Base-by-base conservation (phyloP, 2,797 vertebrate species). In the Falco biarmicus region DNA sequence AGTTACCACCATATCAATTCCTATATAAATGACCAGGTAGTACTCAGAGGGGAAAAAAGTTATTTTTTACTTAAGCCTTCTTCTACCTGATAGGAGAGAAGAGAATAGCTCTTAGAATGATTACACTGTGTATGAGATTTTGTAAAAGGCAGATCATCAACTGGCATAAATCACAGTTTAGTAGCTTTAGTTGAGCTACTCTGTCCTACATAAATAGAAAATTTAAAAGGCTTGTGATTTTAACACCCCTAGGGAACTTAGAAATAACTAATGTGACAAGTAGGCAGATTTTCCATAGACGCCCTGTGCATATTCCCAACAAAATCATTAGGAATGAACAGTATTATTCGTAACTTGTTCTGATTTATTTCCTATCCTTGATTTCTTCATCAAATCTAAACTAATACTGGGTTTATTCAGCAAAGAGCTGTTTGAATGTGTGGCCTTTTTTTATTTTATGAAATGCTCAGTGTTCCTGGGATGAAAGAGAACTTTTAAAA, bases 301-400 rank as follows among this genome's bases (percentile, higher is more conserved):
- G 1, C 13, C 8, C 39, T 56, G n/a, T 85, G n/a, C 22, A 1
- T 73, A 31, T 92, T 93, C 74, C 28, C 50, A 84, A 71, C 7
- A 73, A 86, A 94, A 73, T 73, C 9, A 14, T 75, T 69, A 87
- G 54, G 51, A 91, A 60, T 73, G 11, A 79, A 19, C 31, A 84
- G 47, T 37, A 85, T 56, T 95, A 69, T 4, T 57, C 2, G 1
- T 77, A 47, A 68, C 61, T 71, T 87, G 11, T 85, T 78, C 54
- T 75, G 31, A 78, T 91, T 87, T 89, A 86, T 77, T 91, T 79
- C 45, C 48, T 89, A 17, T 47, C 14, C 57, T 84, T 88, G 43
- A 86, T 77, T 92, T 87, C 43, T 45, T 93, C 54, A n/a, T 88
- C 75, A 71, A 85, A 43, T 91, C 41, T 76, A 51, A 89, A 63